Percentiles rank a stretch among this genome's conserved stretches.
These are phyloP conservation scores for Halictus ligatus DNA, from an alignment of 2,888 invertebrate genomes.

Conservation along the genomic window DNA sequence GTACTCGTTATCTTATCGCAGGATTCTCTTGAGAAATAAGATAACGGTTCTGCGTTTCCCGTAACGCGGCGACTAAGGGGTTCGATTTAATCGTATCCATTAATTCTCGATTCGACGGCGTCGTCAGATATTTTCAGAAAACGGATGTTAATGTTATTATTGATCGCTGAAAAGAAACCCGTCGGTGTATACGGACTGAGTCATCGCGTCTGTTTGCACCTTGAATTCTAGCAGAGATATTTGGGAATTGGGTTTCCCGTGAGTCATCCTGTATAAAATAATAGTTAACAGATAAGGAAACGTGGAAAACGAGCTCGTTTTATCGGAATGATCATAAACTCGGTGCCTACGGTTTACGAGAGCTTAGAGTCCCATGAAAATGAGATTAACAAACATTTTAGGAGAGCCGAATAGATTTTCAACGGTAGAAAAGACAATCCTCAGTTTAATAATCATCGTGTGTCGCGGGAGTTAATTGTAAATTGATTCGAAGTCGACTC, in stretches of 20 bases:
- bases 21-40: slow-evolving; percentile 61
- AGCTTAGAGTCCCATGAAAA: too few relatives aligned
- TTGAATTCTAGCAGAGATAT: neutral
- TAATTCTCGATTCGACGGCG: slow-evolving; percentile 22
- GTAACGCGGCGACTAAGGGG: slow-evolving; percentile 13
- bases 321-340: neutral
- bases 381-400: too few relatives aligned
- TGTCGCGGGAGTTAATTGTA: too few relatives aligned
- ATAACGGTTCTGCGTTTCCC: slow-evolving; percentile 55
- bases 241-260: neutral
- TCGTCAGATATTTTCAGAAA: neutral
- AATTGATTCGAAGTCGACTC: neutral
- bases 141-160: neutral
- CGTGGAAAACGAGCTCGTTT: too few relatives aligned
- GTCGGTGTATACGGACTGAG: neutral
- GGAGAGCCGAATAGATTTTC: too few relatives aligned
- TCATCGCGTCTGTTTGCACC: neutral
- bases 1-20: slow-evolving; percentile 63
- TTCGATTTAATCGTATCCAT: slow-evolving; percentile 16
- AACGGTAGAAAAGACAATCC: too few relatives aligned
- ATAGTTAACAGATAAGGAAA: neutral
- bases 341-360: too few relatives aligned
- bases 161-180: neutral
- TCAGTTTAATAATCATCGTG: too few relatives aligned
- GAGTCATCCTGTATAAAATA: neutral